A percentile compares a stretch with the other conserved stretches of the same genome.
Evolutionary conservation across 2,113 vertebrate species (phyloP).

Genomic region (Eulemur rufifrons): DNA sequence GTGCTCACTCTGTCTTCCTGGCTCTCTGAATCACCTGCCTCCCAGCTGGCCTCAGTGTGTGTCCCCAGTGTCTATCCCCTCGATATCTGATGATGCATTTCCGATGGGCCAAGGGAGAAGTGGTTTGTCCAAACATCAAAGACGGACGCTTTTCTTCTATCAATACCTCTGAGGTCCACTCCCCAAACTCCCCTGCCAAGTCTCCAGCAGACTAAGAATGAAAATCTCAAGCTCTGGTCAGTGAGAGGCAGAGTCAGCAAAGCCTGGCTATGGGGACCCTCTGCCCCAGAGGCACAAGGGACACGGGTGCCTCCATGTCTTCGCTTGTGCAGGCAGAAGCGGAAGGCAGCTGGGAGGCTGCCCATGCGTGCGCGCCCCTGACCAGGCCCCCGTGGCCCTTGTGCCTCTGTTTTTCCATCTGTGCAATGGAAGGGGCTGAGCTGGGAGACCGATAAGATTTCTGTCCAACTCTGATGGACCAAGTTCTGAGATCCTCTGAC

Average conservation of each 20-base stretch:
- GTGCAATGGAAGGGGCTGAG: not conserved
- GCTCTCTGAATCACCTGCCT: not conserved
- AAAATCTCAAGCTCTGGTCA: not conserved
- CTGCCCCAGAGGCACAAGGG: not conserved
- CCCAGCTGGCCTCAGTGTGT: fast-evolving
- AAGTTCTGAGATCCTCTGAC: not conserved
- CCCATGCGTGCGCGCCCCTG: fast-evolving
- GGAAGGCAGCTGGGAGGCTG: not conserved
- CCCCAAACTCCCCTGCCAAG: not conserved
- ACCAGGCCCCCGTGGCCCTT: not conserved
- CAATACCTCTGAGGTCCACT: not conserved
- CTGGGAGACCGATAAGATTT: not conserved
- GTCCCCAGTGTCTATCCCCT: not conserved
- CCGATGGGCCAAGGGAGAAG: not conserved
- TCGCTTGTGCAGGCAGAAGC: not conserved
- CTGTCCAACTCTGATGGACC: not conserved
- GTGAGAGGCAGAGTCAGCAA: not conserved
- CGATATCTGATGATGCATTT: not conserved
- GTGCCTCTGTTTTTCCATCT: not conserved
- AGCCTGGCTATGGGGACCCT: not conserved
- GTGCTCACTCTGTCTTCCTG: not conserved
- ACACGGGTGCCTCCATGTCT: fast-evolving
- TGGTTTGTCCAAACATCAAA: not conserved
- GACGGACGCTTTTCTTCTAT: not conserved
- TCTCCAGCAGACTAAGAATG: not conserved